phyloP scores from a whole-genome alignment of 1,140 invertebrate species.

The Pygmarrhopalites habei region DNA sequence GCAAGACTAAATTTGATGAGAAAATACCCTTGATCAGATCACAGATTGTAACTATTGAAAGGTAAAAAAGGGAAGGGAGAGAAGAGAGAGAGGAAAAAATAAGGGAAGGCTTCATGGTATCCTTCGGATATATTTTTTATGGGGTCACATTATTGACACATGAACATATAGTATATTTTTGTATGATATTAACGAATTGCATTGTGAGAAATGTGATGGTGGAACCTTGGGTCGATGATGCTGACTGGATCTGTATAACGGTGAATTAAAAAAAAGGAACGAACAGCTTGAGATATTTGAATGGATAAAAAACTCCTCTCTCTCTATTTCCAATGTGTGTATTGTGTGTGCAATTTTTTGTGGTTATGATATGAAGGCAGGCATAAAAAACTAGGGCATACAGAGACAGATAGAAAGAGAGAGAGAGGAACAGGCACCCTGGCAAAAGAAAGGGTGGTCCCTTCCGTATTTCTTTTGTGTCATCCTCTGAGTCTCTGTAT shows the following conservation, averaged over 20 bases:
- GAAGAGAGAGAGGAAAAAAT: too few relatives aligned
- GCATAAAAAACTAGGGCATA: slow-evolving; percentile 27
- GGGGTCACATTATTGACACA: slow-evolving; percentile 9
- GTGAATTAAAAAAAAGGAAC: slow-evolving; percentile 9
- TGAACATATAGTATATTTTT: neutral
- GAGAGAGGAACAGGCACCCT: slow-evolving; percentile 2
- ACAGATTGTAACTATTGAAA: too few relatives aligned
- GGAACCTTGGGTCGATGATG: too few relatives aligned
- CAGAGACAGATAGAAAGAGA: too few relatives aligned
- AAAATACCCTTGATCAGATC: too few relatives aligned
- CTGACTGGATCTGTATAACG: neutral
- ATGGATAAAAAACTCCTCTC: neutral
- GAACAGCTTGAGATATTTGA: neutral
- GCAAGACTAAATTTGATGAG: too few relatives aligned
- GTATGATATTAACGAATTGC: too few relatives aligned
- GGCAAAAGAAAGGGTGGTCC: slow-evolving; percentile 17
- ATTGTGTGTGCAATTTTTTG: slow-evolving; percentile 39
- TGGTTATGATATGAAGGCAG: slow-evolving; percentile 23
- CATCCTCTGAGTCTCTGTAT: neutral
- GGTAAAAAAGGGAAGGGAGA: too few relatives aligned
- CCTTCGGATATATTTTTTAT: neutral
- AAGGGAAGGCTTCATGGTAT: too few relatives aligned
- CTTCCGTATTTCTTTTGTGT: slow-evolving; percentile 9
- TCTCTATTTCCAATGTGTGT: slow-evolving; percentile 4
- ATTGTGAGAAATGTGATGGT: too few relatives aligned